These are phyloP conservation scores for Hypena proboscidalis DNA, from an alignment of 2,888 invertebrate genomes.

Conservation along the genomic window DNA sequence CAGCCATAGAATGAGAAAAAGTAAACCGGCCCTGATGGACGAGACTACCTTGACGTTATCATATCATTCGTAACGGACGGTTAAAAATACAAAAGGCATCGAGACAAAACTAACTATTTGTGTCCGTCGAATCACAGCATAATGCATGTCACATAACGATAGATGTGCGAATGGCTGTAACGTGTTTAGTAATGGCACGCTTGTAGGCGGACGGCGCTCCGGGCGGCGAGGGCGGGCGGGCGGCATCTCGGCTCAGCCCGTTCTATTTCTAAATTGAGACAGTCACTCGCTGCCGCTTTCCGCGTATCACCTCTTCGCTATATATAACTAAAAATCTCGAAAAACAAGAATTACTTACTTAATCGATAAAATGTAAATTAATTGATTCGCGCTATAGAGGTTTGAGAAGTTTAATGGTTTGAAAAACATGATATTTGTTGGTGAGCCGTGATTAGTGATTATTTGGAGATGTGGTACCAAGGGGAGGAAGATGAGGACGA, in stretches of 20 bases:
- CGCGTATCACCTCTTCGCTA: conserved; percentile 79
- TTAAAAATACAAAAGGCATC: not conserved
- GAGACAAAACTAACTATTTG: not conserved
- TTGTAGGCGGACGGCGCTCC: conserved; percentile 42
- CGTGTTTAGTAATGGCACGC: conserved; percentile 43
- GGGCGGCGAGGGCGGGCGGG: conserved; percentile 49
- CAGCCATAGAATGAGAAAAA: too few relatives aligned
- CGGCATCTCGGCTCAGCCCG: conserved; percentile 65
- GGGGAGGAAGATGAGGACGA: conserved; percentile 93
- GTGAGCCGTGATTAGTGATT: conserved; percentile 32
- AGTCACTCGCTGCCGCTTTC: conserved; percentile 80
- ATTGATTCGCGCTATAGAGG: conserved; percentile 8
- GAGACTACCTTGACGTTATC: too few relatives aligned
- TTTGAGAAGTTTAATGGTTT: conserved; percentile 4
- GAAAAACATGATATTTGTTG: conserved; percentile 24
- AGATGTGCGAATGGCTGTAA: conserved; percentile 30
- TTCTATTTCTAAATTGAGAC: conserved; percentile 84
- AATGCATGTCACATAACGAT: conserved; percentile 13
- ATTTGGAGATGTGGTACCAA: conserved; percentile 89
- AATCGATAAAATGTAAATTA: conserved; percentile 20
- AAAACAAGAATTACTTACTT: too few relatives aligned
- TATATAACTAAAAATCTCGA: conserved; percentile 60
- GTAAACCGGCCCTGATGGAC: too few relatives aligned
- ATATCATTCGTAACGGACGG: too few relatives aligned
- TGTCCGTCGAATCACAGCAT: not conserved